Evolutionary conservation across 2,113 vertebrate species (phyloP).

Genomic region (Tachuris rubrigastra): DNA sequence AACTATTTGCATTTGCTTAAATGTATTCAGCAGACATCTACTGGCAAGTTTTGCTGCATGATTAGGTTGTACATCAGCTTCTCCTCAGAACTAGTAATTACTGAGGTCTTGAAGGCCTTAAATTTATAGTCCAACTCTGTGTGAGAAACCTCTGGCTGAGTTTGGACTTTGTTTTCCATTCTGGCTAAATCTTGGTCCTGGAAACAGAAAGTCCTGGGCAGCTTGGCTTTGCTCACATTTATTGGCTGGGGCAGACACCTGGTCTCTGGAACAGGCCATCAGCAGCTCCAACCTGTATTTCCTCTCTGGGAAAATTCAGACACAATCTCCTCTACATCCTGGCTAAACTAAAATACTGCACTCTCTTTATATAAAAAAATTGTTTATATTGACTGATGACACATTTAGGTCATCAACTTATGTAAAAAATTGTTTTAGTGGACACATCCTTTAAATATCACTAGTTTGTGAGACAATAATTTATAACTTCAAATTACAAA

Average conservation of each 20-base stretch:
- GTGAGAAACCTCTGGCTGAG: not conserved
- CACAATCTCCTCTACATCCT: not conserved
- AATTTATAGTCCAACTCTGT: not conserved
- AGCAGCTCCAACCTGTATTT: not conserved
- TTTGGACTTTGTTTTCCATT: not conserved
- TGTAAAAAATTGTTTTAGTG: not conserved
- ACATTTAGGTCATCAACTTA: not conserved
- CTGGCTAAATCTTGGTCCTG: not conserved
- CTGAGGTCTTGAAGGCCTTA: not conserved
- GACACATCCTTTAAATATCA: not conserved
- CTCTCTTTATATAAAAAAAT: not conserved
- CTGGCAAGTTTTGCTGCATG: not conserved
- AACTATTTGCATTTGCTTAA: not conserved
- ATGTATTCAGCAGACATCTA: not conserved
- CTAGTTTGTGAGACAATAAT: not conserved
- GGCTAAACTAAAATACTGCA: not conserved
- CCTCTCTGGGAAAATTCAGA: not conserved
- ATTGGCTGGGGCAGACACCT: not conserved
- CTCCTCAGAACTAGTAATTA: not conserved
- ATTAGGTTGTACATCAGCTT: not conserved
- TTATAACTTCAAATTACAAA: not conserved
- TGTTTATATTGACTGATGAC: not conserved
- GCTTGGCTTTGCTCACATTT: not conserved
- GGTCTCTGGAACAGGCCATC: fast-evolving
- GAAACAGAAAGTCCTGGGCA: not conserved